Evolutionary conservation across 2,888 invertebrate genomes (phyloP), one percentile per base, ranked within the genome.

Genomic region (Plagodis dolabraria): DNA sequence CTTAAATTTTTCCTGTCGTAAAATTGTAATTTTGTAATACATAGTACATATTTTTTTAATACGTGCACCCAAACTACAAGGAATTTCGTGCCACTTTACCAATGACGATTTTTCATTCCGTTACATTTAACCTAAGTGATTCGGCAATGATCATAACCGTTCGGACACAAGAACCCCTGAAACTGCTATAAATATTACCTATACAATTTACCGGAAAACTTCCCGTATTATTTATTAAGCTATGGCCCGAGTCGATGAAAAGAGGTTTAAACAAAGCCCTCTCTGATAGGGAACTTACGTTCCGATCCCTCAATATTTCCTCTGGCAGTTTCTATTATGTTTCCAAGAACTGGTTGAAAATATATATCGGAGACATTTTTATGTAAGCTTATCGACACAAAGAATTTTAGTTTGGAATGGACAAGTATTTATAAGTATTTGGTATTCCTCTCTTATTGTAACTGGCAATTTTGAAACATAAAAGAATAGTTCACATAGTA

Each of bases 221-320:
- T 72, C 66, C 66, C 66, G 65, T 73, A 76, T 74, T 78, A 77
- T 80, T 82, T 80, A 81, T 80, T 76, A 78, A 78, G 74, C 74
- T 71, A 72, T 65, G 70, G 54, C 66, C 55, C 58, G 63, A 66
- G 67, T 72, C 74, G 71, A 73, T 76, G 76, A 77, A 77, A 60
- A 76, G 72, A 71, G 67, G 68, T 74, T 72, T 74, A 75, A 80
- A 79, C 78, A 80, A 81, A 82, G 76, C 77, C 79, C 65, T 71
- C 69, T 61, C 59, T 75, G 69, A 74, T 70, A 74, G 74, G 74
- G 72, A 83, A 81, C 81, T 83, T 82, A 75, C 75, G 72, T 77
- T 61, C 64, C 62, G 72, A 74, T 72, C 77, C 70, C 76, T 70
- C 72, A 74, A 75, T 76, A 77, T 74, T 69, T 64, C 69, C 70